These are phyloP conservation scores for Lanius ludovicianus DNA, from an alignment of 2,113 vertebrate genomes.

Conservation along the genomic window DNA sequence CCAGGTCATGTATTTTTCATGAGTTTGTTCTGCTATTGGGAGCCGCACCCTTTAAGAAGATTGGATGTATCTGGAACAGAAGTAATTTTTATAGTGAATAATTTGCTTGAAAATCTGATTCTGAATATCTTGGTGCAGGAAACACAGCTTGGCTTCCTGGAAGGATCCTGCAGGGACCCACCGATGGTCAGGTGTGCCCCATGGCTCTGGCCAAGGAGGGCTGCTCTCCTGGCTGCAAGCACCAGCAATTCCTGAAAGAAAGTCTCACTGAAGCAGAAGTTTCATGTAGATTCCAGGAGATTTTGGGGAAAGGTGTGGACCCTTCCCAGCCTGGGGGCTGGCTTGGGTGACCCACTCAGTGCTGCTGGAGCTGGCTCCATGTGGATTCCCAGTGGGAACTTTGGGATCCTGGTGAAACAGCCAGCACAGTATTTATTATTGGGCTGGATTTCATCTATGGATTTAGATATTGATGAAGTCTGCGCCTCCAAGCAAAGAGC, in stretches of 20 bases:
- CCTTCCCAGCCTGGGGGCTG: background rate
- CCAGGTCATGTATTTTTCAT: background rate
- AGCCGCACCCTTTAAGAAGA: background rate
- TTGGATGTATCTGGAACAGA: background rate
- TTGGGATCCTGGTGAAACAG: background rate
- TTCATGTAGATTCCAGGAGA: background rate
- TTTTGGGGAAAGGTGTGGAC: accelerated
- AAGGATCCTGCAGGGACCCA: background rate
- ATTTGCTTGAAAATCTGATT: background rate
- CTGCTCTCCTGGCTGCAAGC: background rate
- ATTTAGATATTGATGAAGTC: conserved; percentile 28
- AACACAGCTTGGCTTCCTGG: background rate
- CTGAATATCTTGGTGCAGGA: background rate
- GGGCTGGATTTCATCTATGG: background rate
- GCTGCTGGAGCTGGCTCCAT: background rate
- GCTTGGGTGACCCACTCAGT: background rate
- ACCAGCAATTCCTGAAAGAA: background rate
- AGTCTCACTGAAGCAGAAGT: accelerated
- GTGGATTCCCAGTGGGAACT: background rate
- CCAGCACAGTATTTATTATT: background rate
- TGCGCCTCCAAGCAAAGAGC: background rate
- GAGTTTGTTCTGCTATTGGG: background rate
- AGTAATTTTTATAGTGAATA: background rate
- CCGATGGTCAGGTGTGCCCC: background rate
- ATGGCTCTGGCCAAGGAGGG: background rate